Conservation (phyloP, 2,797 vertebrate species). For the Sebastes iracundus region DNA sequence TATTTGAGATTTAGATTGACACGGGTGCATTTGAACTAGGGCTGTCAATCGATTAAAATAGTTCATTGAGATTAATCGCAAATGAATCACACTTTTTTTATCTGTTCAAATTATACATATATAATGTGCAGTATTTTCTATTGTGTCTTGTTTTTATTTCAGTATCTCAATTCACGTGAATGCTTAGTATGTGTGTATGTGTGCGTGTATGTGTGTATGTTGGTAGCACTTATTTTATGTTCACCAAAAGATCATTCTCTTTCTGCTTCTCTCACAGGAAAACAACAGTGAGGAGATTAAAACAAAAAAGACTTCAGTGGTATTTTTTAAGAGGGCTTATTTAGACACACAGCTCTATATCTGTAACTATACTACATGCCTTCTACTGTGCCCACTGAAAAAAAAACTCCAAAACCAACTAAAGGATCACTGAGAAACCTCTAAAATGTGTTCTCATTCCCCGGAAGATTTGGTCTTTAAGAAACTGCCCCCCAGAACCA, state of each 20-base stretch:
- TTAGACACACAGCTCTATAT: background rate
- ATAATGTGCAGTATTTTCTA: background rate
- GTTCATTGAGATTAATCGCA: no score
- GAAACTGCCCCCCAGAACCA: slow-evolving; percentile 3
- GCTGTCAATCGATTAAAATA: no score
- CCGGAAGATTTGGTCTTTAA: slow-evolving; percentile 26
- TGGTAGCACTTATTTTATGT: background rate
- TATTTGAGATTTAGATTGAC: background rate
- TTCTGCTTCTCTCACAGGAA: background rate
- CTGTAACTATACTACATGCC: background rate
- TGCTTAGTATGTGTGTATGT: background rate
- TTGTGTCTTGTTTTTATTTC: background rate
- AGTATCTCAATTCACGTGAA: background rate
- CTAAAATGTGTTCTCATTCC: slow-evolving; percentile 13
- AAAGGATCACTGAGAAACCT: slow-evolving; percentile 32
- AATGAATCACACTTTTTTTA: no score
- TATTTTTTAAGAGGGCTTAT: background rate
- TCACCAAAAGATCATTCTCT: background rate
- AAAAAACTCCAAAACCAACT: background rate
- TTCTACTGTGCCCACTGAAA: background rate
- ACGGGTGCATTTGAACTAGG: background rate
- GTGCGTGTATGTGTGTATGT: background rate
- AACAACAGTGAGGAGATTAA: background rate
- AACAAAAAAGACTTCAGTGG: background rate
- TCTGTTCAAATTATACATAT: background rate